These are phyloP conservation scores for Mactromeris polynyma DNA, from an alignment of 2,888 invertebrate genomes.

Conservation along the genomic window DNA sequence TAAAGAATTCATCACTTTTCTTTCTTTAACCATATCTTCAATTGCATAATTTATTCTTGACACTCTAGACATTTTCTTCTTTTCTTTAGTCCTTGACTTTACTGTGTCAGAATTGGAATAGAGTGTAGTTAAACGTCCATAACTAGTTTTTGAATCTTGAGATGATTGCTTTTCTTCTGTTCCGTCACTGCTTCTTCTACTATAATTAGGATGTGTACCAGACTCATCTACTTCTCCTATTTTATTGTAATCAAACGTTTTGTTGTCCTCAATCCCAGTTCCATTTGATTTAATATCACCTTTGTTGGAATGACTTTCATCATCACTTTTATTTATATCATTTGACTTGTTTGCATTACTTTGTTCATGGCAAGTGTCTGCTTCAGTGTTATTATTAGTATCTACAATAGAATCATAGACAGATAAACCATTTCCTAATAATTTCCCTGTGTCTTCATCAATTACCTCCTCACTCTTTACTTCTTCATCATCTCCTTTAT, in stretches of 20 bases:
- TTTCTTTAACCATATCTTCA: constrained; percentile 73
- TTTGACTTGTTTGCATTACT: neutral
- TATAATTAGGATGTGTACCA: neutral
- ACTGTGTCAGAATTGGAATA: constrained; percentile 50
- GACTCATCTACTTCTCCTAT: neutral
- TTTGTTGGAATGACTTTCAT: neutral
- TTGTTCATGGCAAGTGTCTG: constrained; percentile 27
- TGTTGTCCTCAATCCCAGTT: neutral
- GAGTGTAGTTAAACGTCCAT: constrained; percentile 63
- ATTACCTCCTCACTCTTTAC: constrained; percentile 28
- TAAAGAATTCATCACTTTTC: constrained; percentile 75
- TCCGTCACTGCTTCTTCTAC: neutral
- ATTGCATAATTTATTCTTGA: constrained; percentile 74
- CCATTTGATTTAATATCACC: neutral
- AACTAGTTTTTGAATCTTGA: constrained; percentile 61
- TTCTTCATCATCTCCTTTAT: constrained; percentile 52
- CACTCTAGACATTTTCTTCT: constrained; percentile 58
- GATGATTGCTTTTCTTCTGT: neutral
- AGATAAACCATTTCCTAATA: neutral
- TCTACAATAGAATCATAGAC: constrained; percentile 20
- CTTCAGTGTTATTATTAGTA: constrained; percentile 38
- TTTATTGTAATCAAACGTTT: neutral
- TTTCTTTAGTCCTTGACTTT: constrained; percentile 44
- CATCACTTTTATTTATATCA: neutral
- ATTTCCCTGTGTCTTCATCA: constrained; percentile 19